These are phyloP conservation scores for Sebastes paucispinis DNA, from an alignment of 2,797 vertebrate genomes.

Conservation along the genomic window DNA sequence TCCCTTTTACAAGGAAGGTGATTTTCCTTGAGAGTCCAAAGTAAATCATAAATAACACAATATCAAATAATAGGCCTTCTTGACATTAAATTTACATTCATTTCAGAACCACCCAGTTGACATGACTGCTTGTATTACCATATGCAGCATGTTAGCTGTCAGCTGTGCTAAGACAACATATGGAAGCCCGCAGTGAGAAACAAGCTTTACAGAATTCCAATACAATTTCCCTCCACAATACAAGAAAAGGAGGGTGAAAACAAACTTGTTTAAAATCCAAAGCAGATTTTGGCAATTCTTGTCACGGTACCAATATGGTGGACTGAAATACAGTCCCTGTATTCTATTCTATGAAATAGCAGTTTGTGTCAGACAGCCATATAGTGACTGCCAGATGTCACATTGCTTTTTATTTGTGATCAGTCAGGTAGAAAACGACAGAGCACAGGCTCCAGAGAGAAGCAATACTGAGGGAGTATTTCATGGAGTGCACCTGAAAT, in stretches of 20 bases:
- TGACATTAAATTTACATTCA: conserved; percentile 31
- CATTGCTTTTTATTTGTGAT: conserved; percentile 73
- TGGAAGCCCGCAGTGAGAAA: conserved; percentile 43
- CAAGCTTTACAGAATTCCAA: conserved; percentile 23
- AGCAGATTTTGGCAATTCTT: neutral
- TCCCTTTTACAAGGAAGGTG: neutral
- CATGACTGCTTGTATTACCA: conserved; percentile 48
- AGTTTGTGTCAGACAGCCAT: conserved; percentile 46
- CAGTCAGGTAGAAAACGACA: conserved; percentile 75
- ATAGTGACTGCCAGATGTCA: conserved; percentile 70
- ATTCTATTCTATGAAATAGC: conserved; percentile 17
- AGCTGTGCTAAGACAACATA: conserved; percentile 33
- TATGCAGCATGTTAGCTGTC: conserved; percentile 63
- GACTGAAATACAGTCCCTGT: conserved; percentile 15
- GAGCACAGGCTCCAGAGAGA: conserved; percentile 53
- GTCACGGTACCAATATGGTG: conserved; percentile 21
- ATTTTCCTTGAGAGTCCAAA: conserved; percentile 7
- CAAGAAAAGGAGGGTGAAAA: neutral
- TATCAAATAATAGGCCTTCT: neutral
- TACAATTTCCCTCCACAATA: conserved; percentile 6
- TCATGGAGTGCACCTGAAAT: conserved; percentile 77
- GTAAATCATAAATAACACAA: conserved; percentile 34
- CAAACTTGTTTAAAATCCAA: neutral
- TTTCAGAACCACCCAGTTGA: conserved; percentile 34
- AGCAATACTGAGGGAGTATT: conserved; percentile 60